phyloP scores from a whole-genome alignment of 64 coral and sea anemone species.

The Montipora foliosa region DNA sequence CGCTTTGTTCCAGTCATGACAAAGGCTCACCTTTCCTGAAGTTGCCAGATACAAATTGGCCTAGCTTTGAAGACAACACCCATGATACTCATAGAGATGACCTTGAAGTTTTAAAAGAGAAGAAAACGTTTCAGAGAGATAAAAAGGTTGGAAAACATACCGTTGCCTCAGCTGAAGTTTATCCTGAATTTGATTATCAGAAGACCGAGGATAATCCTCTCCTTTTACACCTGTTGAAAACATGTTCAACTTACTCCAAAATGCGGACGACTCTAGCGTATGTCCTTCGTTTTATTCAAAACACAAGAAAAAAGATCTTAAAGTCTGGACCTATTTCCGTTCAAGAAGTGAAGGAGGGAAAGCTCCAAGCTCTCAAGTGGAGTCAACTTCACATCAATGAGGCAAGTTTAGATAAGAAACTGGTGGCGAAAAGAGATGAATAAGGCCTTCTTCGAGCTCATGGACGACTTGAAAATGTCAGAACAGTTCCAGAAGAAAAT shows the following conservation, averaged over 20 bases:
- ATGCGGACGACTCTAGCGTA: slow-evolving; percentile 45
- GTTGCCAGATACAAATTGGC: background rate
- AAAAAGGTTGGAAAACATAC: background rate
- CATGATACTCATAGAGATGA: background rate
- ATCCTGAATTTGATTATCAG: background rate
- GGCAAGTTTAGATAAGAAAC: no score
- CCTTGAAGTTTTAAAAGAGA: background rate
- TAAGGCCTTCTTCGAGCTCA: no score
- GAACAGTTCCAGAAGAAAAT: slow-evolving; percentile 4
- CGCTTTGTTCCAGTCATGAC: background rate
- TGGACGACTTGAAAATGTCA: background rate
- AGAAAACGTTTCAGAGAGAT: background rate
- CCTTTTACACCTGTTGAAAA: slow-evolving; percentile 24
- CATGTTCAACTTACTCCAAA: slow-evolving; percentile 26
- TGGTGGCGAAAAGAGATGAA: no score
- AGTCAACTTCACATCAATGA: background rate
- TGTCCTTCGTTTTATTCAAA: background rate
- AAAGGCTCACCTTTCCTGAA: background rate
- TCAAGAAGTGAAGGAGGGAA: no score
- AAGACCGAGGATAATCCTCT: slow-evolving; percentile 12
- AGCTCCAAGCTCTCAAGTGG: background rate
- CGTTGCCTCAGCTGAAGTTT: background rate
- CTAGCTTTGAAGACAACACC: slow-evolving; percentile 5
- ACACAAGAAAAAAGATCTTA: background rate
- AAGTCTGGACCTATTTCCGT: background rate